A percentile compares a stretch with the other conserved stretches of the same genome.
phyloP scores from a whole-genome alignment of 2,888 invertebrate species.

The Pyrrhia umbra region DNA sequence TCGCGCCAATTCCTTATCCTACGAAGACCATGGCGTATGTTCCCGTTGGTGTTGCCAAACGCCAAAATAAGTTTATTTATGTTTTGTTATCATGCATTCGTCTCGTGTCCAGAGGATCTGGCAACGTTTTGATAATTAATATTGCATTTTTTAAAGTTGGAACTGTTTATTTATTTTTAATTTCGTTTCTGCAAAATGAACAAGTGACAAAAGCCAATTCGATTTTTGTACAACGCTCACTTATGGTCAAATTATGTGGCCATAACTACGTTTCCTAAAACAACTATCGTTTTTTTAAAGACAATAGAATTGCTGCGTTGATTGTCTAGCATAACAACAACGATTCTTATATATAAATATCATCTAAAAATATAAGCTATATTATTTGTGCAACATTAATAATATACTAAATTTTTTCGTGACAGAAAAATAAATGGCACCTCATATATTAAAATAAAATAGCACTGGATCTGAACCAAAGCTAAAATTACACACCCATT shows the following conservation, averaged over 20 bases:
- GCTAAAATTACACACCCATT: constrained; percentile 38
- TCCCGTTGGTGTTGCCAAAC: constrained; percentile 65
- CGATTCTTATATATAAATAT: background rate
- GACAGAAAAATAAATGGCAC: constrained; percentile 20
- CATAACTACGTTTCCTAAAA: constrained; percentile 6
- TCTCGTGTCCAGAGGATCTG: constrained; percentile 51
- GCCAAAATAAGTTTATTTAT: constrained; percentile 64
- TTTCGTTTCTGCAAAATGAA: no score
- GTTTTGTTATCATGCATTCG: constrained; percentile 55
- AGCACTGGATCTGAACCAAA: constrained; percentile 1
- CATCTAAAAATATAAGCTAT: background rate
- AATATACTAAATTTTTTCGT: background rate
- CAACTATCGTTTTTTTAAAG: background rate
- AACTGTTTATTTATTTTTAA: no score
- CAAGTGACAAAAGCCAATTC: no score
- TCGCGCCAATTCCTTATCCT: constrained; percentile 52
- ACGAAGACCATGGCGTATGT: constrained; percentile 47
- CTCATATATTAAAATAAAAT: constrained; percentile 23
- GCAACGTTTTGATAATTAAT: constrained; percentile 29
- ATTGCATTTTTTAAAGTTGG: background rate
- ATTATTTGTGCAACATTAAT: background rate
- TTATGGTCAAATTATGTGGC: constrained; percentile 6
- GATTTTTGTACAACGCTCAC: no score
- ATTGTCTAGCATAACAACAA: background rate
- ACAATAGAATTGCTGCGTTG: constrained; percentile 29